Conservation (phyloP, 2,113 vertebrate species). For the Empidonax traillii region DNA sequence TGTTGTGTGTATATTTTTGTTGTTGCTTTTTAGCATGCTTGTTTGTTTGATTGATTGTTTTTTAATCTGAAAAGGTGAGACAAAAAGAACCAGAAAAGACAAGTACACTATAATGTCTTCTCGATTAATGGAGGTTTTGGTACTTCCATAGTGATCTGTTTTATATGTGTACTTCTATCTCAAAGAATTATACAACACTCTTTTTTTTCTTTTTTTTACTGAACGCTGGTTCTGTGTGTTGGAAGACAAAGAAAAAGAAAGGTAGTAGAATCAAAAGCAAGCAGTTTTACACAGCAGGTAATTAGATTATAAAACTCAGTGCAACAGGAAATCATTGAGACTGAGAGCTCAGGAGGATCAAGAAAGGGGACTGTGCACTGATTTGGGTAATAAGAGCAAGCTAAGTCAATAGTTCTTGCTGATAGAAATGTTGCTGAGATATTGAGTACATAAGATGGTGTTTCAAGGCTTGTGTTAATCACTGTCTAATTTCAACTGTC, state of each 20-base stretch:
- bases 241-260: not conserved
- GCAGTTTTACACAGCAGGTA: not conserved
- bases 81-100: not conserved
- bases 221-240: not conserved
- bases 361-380: not conserved
- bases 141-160: not conserved
- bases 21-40: not conserved
- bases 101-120: not conserved
- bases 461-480: not conserved
- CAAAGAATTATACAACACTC: not conserved
- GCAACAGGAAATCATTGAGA: not conserved
- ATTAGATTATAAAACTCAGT: not conserved
- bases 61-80: not conserved
- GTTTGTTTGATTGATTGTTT: not conserved
- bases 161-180: not conserved
- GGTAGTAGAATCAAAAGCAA: not conserved
- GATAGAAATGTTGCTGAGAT: not conserved
- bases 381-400: not conserved
- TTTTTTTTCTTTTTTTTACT: not conserved
- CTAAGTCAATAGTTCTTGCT: not conserved
- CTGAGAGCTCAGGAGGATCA: not conserved
- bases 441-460: accelerated
- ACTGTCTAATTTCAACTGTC: not conserved
- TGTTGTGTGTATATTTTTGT: not conserved
- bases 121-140: not conserved